phyloP scores from a whole-genome alignment of 1,140 invertebrate genomes.

The Palaemon carinicauda region DNA sequence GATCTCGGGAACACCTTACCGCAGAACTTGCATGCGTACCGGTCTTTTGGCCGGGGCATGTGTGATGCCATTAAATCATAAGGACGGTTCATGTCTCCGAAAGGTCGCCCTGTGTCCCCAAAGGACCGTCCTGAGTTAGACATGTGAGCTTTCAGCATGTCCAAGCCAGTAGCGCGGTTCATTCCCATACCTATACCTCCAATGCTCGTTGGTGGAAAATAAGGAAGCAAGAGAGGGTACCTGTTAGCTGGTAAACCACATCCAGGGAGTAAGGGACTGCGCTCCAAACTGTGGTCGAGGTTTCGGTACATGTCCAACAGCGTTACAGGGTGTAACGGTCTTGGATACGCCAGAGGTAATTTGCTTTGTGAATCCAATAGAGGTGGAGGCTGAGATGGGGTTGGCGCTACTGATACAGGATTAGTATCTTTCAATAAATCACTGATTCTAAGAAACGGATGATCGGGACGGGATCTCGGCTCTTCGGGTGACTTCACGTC shows the following conservation, averaged over 20 bases:
- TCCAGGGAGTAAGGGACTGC: constrained; percentile 37
- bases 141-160: constrained; percentile 59
- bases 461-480: constrained; percentile 44
- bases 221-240: constrained; percentile 51
- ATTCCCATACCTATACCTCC: constrained; percentile 47
- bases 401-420: constrained; percentile 54
- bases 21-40: constrained; percentile 98
- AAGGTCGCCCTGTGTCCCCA: constrained; percentile 37
- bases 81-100: constrained; percentile 53
- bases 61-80: constrained; percentile 53
- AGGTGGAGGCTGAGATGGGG: constrained; percentile 50
- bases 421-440: constrained; percentile 53
- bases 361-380: constrained; percentile 62
- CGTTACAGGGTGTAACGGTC: constrained; percentile 46
- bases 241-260: constrained; percentile 18
- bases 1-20: constrained; percentile 97
- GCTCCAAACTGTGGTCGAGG: constrained; percentile 47
- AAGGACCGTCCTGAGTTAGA: neutral
- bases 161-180: constrained; percentile 48
- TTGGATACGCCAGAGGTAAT: constrained; percentile 46
- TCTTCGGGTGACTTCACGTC: constrained; percentile 21
- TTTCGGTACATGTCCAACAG: constrained; percentile 58
- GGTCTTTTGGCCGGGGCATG: constrained; percentile 71
- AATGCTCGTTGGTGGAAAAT: constrained; percentile 56
- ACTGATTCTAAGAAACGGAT: constrained; percentile 46